Evolutionary conservation across 2,113 vertebrate species (phyloP).

Genomic region (Poeciliopsis prolifica): DNA sequence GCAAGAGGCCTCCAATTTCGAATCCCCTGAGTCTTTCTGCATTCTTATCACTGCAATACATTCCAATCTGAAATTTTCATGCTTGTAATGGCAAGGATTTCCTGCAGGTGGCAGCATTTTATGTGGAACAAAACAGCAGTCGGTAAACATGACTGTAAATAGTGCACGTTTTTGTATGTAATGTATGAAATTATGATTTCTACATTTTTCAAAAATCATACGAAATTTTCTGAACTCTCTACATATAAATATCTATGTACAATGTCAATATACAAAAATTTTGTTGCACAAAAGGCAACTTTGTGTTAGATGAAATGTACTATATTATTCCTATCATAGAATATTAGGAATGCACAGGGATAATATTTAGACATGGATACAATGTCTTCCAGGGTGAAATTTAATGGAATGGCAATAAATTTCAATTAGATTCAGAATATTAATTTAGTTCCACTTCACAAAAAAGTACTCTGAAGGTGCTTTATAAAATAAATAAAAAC

Average conservation of each 20-base stretch:
- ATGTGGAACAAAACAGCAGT: background rate
- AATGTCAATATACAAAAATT: background rate
- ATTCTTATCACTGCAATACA: no score
- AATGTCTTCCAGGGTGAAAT: background rate
- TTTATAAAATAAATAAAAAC: background rate
- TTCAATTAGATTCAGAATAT: no score
- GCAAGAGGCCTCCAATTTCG: background rate
- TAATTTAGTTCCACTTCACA: background rate
- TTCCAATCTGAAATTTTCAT: background rate
- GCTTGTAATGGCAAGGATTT: background rate
- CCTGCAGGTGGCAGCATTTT: slow-evolving; percentile 58
- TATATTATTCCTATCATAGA: background rate
- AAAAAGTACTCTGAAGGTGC: no score
- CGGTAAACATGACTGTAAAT: background rate
- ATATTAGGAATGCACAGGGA: background rate
- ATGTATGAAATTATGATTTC: background rate
- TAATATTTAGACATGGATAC: background rate
- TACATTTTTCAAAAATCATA: background rate
- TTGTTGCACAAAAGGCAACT: background rate
- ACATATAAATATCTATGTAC: background rate
- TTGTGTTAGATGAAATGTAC: background rate
- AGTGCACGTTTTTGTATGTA: background rate
- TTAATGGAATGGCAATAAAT: no score
- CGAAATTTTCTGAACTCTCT: background rate
- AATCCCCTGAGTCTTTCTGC: background rate